These are phyloP conservation scores for Myrmecobius fasciatus DNA, from an alignment of 2,113 vertebrate species.

Conservation along the genomic window DNA sequence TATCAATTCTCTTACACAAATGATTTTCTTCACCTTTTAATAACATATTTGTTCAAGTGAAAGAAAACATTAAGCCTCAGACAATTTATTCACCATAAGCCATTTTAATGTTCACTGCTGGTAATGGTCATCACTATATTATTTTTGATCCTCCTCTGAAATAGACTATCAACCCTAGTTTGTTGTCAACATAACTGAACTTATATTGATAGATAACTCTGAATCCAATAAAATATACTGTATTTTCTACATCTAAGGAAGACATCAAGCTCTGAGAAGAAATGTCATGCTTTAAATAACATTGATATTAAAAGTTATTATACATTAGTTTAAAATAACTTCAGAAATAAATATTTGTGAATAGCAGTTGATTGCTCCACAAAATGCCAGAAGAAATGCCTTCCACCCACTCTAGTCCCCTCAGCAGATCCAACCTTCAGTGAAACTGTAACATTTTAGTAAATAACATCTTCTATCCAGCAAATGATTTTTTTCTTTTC, in stretches of 20 bases:
- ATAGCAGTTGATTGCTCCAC: slow-evolving; percentile 36
- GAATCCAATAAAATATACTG: neutral
- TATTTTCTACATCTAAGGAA: neutral
- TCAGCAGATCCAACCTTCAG: slow-evolving; percentile 65
- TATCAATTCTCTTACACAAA: neutral
- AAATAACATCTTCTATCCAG: slow-evolving; percentile 75
- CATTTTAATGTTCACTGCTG: neutral
- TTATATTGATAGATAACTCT: neutral
- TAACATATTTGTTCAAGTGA: neutral
- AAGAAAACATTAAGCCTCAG: neutral
- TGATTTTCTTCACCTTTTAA: neutral
- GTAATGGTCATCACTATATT: slow-evolving; percentile 20
- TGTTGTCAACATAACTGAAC: neutral
- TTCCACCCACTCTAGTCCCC: slow-evolving; percentile 64
- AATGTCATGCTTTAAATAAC: slow-evolving; percentile 40
- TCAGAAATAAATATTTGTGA: slow-evolving; percentile 52
- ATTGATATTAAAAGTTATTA: slow-evolving; percentile 21
- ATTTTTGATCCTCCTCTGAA: neutral
- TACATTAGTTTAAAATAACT: slow-evolving; percentile 42
- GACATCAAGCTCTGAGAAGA: neutral
- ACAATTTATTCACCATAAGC: neutral
- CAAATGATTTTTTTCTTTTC: slow-evolving; percentile 79
- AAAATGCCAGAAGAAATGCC: slow-evolving; percentile 56
- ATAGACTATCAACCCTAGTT: neutral
- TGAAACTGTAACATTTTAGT: slow-evolving; percentile 78